Conservation (phyloP, 2,113 vertebrate species). For the Merops nubicus region DNA sequence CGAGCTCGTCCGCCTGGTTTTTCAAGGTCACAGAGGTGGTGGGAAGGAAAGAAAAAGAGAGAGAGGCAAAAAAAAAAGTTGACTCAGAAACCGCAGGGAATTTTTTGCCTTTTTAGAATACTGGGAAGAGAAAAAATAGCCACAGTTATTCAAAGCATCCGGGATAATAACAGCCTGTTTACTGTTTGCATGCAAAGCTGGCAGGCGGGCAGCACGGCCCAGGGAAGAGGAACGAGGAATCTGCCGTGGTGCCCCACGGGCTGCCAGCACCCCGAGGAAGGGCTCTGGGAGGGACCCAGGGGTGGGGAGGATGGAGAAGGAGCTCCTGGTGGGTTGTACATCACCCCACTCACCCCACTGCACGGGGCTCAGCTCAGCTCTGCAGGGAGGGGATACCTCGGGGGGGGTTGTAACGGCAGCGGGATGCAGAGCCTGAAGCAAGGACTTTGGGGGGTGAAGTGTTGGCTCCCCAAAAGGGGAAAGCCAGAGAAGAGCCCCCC, state of each 20-base stretch:
- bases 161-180: slow-evolving; percentile 74
- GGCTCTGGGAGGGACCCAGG: neutral
- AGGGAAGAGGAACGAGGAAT: slow-evolving; percentile 55
- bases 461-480: neutral
- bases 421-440: neutral
- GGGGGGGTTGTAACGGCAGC: accelerated
- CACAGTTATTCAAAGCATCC: slow-evolving; percentile 75
- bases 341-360: neutral
- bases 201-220: slow-evolving; percentile 63
- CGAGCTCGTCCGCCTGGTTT: neutral
- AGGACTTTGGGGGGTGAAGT: neutral
- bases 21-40: slow-evolving; percentile 62
- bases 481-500: neutral
- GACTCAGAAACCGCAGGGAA: slow-evolving; percentile 73
- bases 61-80: slow-evolving; percentile 10
- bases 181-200: slow-evolving; percentile 69
- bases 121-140: slow-evolving; percentile 76
- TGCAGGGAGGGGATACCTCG: neutral
- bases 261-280: no score
- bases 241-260: neutral
- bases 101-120: slow-evolving; percentile 78
- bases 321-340: neutral
- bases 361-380: accelerated
- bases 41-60: slow-evolving; percentile 62
- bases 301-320: neutral